A percentile compares a stretch with the other conserved stretches of the same genome.
Conservation (phyloP, 2,113 vertebrate genomes). For the Oreochromis tanganicae region DNA sequence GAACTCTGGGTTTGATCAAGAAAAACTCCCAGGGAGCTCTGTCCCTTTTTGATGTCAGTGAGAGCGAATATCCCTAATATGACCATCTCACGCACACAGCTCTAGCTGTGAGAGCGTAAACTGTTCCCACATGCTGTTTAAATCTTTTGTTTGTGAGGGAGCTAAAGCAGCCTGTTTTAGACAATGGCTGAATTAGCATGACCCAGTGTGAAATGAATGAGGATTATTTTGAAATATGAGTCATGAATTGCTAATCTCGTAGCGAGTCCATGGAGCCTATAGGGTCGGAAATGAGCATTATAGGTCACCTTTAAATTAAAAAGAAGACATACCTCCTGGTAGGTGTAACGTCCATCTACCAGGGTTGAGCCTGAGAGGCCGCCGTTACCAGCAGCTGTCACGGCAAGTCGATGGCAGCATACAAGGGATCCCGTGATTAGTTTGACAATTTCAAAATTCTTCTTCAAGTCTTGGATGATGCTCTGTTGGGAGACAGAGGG, state of each 20-base stretch:
- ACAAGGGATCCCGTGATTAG: slow-evolving; percentile 93
- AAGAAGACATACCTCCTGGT: slow-evolving; percentile 82
- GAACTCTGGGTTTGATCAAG: background rate
- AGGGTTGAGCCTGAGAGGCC: slow-evolving; percentile 82
- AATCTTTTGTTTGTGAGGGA: background rate
- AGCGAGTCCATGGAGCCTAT: background rate
- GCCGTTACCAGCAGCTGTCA: slow-evolving; percentile 80
- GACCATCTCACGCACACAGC: background rate
- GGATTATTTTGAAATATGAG: background rate
- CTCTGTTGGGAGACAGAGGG: slow-evolving; percentile 69
- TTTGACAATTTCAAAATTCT: slow-evolving; percentile 98
- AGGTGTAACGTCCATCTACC: slow-evolving; percentile 93
- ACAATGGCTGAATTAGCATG: background rate
- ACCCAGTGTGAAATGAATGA: background rate
- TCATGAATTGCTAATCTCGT: background rate
- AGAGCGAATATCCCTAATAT: background rate
- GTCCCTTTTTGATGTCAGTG: background rate
- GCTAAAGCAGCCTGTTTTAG: background rate
- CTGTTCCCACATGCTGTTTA: background rate
- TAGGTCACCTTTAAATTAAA: background rate
- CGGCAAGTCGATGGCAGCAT: slow-evolving; percentile 90
- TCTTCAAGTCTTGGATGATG: slow-evolving; percentile 99
- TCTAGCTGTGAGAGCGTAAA: background rate
- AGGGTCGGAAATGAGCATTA: background rate
- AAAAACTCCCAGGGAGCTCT: background rate